Percentiles rank a stretch among this genome's conserved stretches.
Evolutionary conservation across 2,888 invertebrate species (phyloP).

Genomic region (Frankliniella fusca): DNA sequence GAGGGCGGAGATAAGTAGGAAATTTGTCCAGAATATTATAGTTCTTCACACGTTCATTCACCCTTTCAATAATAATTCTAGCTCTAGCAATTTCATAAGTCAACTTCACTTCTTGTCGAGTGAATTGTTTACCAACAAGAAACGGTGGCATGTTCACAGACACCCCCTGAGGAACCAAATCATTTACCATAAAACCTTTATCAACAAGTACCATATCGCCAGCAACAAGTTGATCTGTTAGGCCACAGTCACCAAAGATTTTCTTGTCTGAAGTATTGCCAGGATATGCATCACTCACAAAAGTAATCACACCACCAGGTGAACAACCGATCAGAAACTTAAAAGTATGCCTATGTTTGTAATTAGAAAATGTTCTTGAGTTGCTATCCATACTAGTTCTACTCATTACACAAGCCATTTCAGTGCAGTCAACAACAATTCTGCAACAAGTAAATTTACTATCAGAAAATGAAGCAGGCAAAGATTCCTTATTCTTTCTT

Average conservation of each 20-base stretch:
- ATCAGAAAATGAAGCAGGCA: slow-evolving; percentile 30
- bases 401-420: slow-evolving; percentile 27
- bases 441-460: slow-evolving; percentile 30
- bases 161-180: slow-evolving; percentile 32
- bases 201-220: slow-evolving; percentile 35
- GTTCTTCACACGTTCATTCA: slow-evolving; percentile 30
- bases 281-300: slow-evolving; percentile 40
- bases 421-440: slow-evolving; percentile 33
- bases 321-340: slow-evolving; percentile 41
- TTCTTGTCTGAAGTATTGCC: slow-evolving; percentile 39
- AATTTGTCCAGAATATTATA: slow-evolving; percentile 31
- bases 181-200: slow-evolving; percentile 34
- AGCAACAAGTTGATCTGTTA: slow-evolving; percentile 26
- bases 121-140: slow-evolving; percentile 31
- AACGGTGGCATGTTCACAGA: slow-evolving; percentile 32
- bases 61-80: slow-evolving; percentile 31
- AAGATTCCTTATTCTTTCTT: slow-evolving; percentile 29
- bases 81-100: slow-evolving; percentile 32
- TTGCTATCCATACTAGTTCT: slow-evolving; percentile 37
- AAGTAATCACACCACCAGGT: slow-evolving; percentile 42
- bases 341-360: slow-evolving; percentile 41
- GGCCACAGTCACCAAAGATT: slow-evolving; percentile 29
- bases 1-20: slow-evolving; percentile 18
- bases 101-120: slow-evolving; percentile 19
- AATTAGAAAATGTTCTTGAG: slow-evolving; percentile 38